Conservation (phyloP, 2,113 vertebrate species). For the Gambusia holbrooki region DNA sequence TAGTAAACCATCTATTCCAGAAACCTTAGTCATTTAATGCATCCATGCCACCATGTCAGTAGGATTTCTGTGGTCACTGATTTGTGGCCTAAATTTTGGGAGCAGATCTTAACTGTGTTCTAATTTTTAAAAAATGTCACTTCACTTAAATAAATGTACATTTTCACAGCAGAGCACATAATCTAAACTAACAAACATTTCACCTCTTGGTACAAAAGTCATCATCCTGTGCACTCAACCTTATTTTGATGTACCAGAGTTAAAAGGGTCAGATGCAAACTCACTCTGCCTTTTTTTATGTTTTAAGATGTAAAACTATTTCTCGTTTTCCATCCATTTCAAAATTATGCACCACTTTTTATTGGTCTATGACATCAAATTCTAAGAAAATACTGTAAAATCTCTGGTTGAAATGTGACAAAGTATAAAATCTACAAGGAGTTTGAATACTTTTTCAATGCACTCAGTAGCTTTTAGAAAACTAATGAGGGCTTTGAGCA, state of each 20-base stretch:
- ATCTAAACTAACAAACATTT: too few species aligned
- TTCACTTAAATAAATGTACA: too few species aligned
- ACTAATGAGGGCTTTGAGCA: constrained; percentile 14
- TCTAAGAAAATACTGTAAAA: not conserved
- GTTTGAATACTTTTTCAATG: not conserved
- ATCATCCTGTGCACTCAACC: not conserved
- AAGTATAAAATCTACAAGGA: not conserved
- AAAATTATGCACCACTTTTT: not conserved
- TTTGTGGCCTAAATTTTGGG: too few species aligned
- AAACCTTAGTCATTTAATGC: not conserved
- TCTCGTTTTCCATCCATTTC: not conserved
- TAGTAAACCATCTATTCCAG: constrained; percentile 2
- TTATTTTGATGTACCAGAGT: not conserved
- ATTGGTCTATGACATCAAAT: not conserved
- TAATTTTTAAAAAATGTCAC: too few species aligned
- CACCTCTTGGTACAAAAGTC: too few species aligned
- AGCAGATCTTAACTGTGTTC: too few species aligned
- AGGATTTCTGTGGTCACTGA: too few species aligned
- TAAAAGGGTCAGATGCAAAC: not conserved
- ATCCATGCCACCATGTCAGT: not conserved
- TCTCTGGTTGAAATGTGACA: not conserved
- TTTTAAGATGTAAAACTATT: not conserved
- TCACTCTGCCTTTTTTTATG: not conserved
- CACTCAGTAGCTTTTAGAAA: not conserved
- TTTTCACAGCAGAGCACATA: too few species aligned